Base-by-base conservation (phyloP, 2,888 invertebrate species). In the Macaria notata region DNA sequence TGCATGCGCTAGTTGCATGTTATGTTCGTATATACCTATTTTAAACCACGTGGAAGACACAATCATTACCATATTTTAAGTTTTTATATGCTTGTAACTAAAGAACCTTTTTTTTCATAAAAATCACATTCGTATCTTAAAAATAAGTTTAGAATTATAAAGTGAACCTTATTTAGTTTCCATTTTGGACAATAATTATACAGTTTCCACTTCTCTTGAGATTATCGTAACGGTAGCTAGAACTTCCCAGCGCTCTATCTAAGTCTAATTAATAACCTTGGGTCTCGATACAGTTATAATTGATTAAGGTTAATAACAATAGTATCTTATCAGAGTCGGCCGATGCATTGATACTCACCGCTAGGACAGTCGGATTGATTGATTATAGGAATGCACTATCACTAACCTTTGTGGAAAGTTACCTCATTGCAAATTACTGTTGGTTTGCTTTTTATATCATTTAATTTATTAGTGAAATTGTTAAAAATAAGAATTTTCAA, bases 251-350 rank as follows among this genome's bases (percentile, higher is more conserved):
- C 33, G 2, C 3, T 36, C 7, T 7, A 6, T 6, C 4, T 36
- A 36, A 38, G 36, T 47, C 46, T 54, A 62, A 62, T 65, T 59
- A 59, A 64, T 64, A 51, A 54, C 54, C 41, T 9, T 36, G 44
- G 31, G 29, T 0, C 51, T 43, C 54, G 59, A 61, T 59, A 59
- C 56, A 49, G 29, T 48, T 50, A 54, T 61, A 56, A 61, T 62
- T 59, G 60, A 62, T 61, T 59, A 57, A 65, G 49, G 49, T 56
- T 57, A 65, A 59, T 61, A 59, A 61, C 60, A 59, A 62, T 61
- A 49, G 9, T 61, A 65, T 66, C 62, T 66, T 54, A 63, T 63
- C 63, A n/a, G 38, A 38, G 38, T 42, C 46, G 44, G 49, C 54
- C 61, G 47, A 59, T 61, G 61, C 58, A 52, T n/a, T 54, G 56